Conservation (phyloP, 2,888 invertebrate genomes). For the Agrenia bidenticulata region DNA sequence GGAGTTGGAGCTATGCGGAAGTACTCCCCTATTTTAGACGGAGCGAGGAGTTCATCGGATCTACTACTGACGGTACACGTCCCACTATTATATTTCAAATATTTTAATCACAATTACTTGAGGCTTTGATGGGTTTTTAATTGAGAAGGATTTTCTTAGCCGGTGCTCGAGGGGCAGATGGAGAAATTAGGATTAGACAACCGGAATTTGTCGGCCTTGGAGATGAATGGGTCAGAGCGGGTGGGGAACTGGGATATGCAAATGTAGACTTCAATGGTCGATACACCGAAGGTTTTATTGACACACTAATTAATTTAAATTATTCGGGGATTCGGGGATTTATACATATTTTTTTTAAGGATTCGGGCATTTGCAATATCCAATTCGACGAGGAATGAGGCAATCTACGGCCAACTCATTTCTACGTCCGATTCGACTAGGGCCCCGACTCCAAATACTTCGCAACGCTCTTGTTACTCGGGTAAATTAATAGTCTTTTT, state of each 20-base stretch:
- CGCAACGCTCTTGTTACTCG: slow-evolving; percentile 36
- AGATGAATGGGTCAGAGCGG: slow-evolving; percentile 33
- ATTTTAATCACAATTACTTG: slow-evolving; percentile 1
- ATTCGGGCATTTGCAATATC: slow-evolving; percentile 20
- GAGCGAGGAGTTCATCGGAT: slow-evolving; percentile 9
- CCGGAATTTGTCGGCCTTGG: slow-evolving; percentile 35
- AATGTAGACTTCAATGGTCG: slow-evolving; percentile 32
- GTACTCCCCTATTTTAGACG: slow-evolving; percentile 31
- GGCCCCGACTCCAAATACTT: slow-evolving; percentile 27
- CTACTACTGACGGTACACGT: slow-evolving; percentile 1
- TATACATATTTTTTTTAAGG: not conserved
- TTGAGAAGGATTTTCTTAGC: not conserved
- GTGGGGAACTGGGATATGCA: slow-evolving; percentile 31
- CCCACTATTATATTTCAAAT: no score
- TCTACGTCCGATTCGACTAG: slow-evolving; percentile 27
- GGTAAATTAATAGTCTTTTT: slow-evolving; percentile 18
- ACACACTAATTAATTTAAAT: not conserved
- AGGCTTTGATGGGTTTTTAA: not conserved
- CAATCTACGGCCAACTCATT: slow-evolving; percentile 31
- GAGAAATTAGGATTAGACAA: slow-evolving; percentile 29
- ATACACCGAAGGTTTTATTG: not conserved
- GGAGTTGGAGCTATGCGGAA: slow-evolving; percentile 29
- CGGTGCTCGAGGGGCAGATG: slow-evolving; percentile 11
- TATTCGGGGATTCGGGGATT: not conserved
- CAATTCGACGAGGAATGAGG: slow-evolving; percentile 31